Conservation (phyloP, 2,888 invertebrate species). For the Napeogenes sylphis region DNA sequence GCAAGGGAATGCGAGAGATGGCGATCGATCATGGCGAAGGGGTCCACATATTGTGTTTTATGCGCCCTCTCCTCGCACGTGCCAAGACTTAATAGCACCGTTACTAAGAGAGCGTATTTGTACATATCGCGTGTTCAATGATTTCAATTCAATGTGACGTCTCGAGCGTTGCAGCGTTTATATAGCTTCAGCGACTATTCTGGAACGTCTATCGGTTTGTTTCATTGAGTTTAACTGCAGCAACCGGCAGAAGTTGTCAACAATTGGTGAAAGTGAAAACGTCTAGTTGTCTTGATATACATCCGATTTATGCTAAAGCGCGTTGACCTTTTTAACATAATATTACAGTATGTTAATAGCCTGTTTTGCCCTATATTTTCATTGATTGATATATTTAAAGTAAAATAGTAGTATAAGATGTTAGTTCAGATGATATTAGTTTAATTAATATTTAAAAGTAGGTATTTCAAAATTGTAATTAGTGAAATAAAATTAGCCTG, state of each 20-base stretch:
- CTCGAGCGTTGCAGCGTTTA: constrained; percentile 44
- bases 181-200: constrained; percentile 66
- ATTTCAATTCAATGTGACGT: constrained; percentile 34
- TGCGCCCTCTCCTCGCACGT: constrained; percentile 48
- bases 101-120: constrained; percentile 47
- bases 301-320: constrained; percentile 29
- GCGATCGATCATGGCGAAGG: constrained; percentile 57
- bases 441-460: too few species aligned
- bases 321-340: constrained; percentile 22
- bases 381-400: too few species aligned
- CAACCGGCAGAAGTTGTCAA: constrained; percentile 56
- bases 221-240: constrained; percentile 61
- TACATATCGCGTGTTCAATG: constrained; percentile 46
- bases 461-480: too few species aligned
- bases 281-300: constrained; percentile 22
- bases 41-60: constrained; percentile 47
- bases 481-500: too few species aligned
- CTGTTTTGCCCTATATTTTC: too few species aligned
- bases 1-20: constrained; percentile 60
- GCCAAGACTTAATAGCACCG: constrained; percentile 45
- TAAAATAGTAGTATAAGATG: too few species aligned
- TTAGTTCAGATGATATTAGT: too few species aligned
- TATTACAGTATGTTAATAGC: constrained; percentile 7
- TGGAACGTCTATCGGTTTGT: constrained; percentile 56
- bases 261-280: constrained; percentile 45